These are phyloP conservation scores for Ganaspis brasiliensis DNA, from an alignment of 2,888 invertebrate species.

Conservation along the genomic window DNA sequence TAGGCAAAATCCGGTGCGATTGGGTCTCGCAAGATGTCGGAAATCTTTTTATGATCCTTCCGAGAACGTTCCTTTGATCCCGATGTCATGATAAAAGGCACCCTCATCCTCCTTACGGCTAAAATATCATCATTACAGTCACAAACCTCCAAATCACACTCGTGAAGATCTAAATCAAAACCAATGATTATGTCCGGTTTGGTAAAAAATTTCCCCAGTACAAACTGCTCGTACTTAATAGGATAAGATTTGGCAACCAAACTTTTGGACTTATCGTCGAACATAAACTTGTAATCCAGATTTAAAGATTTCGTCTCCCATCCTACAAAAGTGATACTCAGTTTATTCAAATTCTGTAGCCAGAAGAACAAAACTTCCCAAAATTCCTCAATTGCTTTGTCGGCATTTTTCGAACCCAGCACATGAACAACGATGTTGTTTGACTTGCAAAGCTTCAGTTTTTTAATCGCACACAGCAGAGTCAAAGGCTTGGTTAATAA, in stretches of 20 bases:
- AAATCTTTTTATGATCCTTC: conserved; percentile 67
- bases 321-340: conserved; percentile 72
- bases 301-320: neutral
- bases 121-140: conserved; percentile 53
- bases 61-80: conserved; percentile 66
- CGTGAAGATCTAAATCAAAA: conserved; percentile 73
- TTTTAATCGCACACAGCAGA: conserved; percentile 68
- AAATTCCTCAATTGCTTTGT: conserved; percentile 66
- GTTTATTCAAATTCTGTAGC: conserved; percentile 64
- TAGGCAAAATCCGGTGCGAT: conserved; percentile 57
- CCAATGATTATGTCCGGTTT: conserved; percentile 70
- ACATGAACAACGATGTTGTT: too few species aligned
- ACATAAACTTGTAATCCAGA: neutral
- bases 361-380: conserved; percentile 77
- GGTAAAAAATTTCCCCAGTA: conserved; percentile 53
- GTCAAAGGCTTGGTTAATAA: conserved; percentile 72
- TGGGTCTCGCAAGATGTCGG: conserved; percentile 58
- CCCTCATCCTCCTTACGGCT: conserved; percentile 64
- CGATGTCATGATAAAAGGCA: conserved; percentile 71
- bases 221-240: conserved; percentile 67
- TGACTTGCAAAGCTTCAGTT: conserved; percentile 58
- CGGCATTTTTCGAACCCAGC: conserved; percentile 74
- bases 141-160: conserved; percentile 51
- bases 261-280: neutral
- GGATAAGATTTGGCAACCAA: conserved; percentile 58